Evolutionary conservation across 1,140 invertebrate species (phyloP), one percentile per base, ranked within the genome.

Genomic region (Musca vetustissima): DNA sequence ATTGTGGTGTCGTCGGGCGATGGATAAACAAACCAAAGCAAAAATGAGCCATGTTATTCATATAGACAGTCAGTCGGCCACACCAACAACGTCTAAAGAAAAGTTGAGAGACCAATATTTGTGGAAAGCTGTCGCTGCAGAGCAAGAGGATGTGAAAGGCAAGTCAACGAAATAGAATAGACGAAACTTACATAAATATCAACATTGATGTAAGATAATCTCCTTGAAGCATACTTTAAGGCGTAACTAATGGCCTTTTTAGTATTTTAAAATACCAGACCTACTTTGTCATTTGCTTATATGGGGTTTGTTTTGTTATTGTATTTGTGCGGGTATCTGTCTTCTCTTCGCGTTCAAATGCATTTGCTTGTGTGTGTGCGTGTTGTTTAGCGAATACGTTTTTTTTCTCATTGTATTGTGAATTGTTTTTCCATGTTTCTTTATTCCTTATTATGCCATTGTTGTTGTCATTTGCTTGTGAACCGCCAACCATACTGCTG

Each of bases 141-240:
- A 21, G 19, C 8, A 8, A 4, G 28, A 4, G 22, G n/a, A 21
- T 8, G 32, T 11, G 28, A 21, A 28, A 28, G 28, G 36, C 4
- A 48, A 65, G 64, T 1, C 19, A 43, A 32, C 28, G 64, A 36
- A 66, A 52, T 11, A 52, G 19, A 49, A 28, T 48, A 49, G 19
- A 65, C 36, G 11, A 65, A 32, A 66, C 47, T 65, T 49, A 32
- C 43, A 47, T 66, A 52, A 66, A 64, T 53, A 64, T 53, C 36
- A 64, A 64, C 68, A 79, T 74, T 79, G 77, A 79, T 79, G 77
- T 73, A 76, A 79, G 76, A 79, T 79, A 79, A 79, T 79, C 78
- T 78, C 74, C 78, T 79, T 79, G 77, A 78, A 78, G 77, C 76
- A 79, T 79, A 78, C 78, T 79, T 79, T 79, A 79, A 79, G 78